Evolutionary conservation across 2,113 vertebrate species (phyloP).

Genomic region (Psilopsiagon aymara): DNA sequence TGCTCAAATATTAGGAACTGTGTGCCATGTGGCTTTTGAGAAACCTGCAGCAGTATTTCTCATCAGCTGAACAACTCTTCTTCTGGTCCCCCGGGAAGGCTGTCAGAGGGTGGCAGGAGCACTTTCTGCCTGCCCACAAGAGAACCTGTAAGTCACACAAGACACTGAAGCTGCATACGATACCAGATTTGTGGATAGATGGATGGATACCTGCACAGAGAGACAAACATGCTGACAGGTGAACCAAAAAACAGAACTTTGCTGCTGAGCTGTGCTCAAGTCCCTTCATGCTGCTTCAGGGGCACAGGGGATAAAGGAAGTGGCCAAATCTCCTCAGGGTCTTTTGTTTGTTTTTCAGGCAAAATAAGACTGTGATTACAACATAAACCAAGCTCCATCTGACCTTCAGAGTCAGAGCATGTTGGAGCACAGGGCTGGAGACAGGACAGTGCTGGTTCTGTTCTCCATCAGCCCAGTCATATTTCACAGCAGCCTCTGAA

Average conservation of each 20-base stretch:
- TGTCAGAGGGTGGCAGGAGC: not conserved
- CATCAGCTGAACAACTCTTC: not conserved
- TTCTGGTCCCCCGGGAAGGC: not conserved
- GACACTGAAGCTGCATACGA: not conserved
- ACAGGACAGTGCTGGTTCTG: not conserved
- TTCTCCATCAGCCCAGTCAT: not conserved
- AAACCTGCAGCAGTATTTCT: not conserved
- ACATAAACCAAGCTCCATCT: not conserved
- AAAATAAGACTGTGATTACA: not conserved
- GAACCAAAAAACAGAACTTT: not conserved
- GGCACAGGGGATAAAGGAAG: not conserved
- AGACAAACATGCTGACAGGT: not conserved
- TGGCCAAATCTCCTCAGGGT: not conserved
- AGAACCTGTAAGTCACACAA: not conserved
- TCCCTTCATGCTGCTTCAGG: not conserved
- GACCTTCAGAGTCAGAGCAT: not conserved
- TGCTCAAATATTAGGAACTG: not conserved
- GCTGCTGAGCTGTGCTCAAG: not conserved
- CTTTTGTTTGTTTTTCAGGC: not conserved
- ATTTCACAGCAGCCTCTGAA: not conserved
- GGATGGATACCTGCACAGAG: not conserved
- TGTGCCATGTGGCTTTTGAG: not conserved
- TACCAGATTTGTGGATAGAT: not conserved
- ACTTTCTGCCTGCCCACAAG: not conserved
- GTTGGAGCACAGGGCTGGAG: not conserved